Evolutionary conservation across 2,888 invertebrate genomes (phyloP), one percentile per base, ranked within the genome.

Genomic region (Archips crataeganus): DNA sequence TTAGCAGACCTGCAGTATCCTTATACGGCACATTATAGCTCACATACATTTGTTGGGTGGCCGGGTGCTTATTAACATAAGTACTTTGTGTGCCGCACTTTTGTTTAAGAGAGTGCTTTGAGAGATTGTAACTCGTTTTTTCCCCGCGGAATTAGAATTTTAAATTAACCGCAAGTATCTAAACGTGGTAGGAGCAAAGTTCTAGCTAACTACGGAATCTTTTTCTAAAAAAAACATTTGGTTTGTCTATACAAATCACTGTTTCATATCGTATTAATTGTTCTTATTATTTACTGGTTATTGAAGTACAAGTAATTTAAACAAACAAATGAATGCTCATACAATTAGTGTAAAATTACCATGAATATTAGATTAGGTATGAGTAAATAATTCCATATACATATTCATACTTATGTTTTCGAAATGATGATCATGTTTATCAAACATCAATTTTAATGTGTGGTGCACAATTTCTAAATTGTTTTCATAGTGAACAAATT

Each of bases 1-100:
- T 72, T 72, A 72, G 62, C 34, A 36, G 45, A 67, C 45, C 34
- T 67, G 62, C 61, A 59, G n/a, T 63, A 57, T 68, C 62, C 45
- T 63, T 62, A 36, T 62, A 23, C 36, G 54, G 45, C 47, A 36
- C 47, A 13, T 59, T 39, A 39, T 34, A 45, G 13, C 13, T 71
- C 49, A 47, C 45, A 70, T 32, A 63, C 15, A 63, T 59, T 8
- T 11, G 57, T 36, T 23, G 36, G 36, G 32, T 32, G 11, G 9
- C 57, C 32, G 11, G 57, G 11, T 23, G 23, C 10, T 32, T 57
- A 57, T 57, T 57, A 23, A 32, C 57, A 32, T 57, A 57, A 57
- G 10, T 32, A 57, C 57, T 57, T 57, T 57, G 11, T 57, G 32
- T 57, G 32, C 57, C 57, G 4, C 32, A 57, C 32, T 57, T 57